Evolutionary conservation across 2,888 invertebrate species (phyloP), one percentile per base, ranked within the genome.

Genomic region (Dorcus parallelipipedus): DNA sequence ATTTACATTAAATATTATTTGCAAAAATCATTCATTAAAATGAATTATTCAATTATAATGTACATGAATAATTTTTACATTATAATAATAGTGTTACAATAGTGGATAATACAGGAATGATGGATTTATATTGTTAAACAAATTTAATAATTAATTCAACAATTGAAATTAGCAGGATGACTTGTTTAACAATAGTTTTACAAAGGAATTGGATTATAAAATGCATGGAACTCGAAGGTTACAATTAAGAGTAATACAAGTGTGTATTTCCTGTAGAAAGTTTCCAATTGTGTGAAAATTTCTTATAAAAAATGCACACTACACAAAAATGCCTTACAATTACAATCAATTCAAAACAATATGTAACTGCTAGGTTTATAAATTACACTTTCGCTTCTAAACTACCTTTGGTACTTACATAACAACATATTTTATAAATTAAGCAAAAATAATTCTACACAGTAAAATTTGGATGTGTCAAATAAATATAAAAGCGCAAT

Each of bases 11-110:
- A 43, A 26, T 45, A 14, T 47, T 26, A 40, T 47, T 47, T 56
- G 56, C 40, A 52, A 56, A 56, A 56, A 56, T 47, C 48, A 56
- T 56, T 56, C 56, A 56, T 41, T 39, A 4, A 17, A n/a, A n/a
- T 26, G 9, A n/a, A 10, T n/a, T 43, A 48, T 9, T 14, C 14
- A 14, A 2, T 20, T 20, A 54, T n/a, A 20, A 20, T 20, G 20
- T 8, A 1, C 14, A 43, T 56, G 56, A 56, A 47, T 45, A 51
- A 42, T 56, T 56, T 56, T 56, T 56, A 40, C 56, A 56, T 56
- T 56, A 56, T 56, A 56, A 56, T 51, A 39, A 56, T 48, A 33
- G 26, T 6, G 38, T 56, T 56, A 56, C 56, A 56, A 42, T 49
- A 20, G 41, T 33, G 42, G 38, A 39, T 38, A 39, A 45, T 52